Evolutionary conservation across 2,113 vertebrate species (phyloP).

Genomic region (Ia io): DNA sequence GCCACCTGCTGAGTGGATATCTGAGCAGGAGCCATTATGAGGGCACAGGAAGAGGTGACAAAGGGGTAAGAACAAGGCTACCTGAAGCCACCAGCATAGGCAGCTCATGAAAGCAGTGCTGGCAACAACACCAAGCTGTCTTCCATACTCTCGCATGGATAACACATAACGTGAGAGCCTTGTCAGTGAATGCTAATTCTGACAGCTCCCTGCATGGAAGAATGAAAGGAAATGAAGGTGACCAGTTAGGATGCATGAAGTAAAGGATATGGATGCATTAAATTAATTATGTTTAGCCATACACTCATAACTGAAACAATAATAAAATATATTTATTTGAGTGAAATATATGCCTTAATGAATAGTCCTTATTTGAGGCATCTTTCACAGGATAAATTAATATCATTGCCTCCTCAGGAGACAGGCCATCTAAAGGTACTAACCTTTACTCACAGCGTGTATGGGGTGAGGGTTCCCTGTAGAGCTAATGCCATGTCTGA

Average conservation of each 20-base stretch:
- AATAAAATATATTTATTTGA: not conserved
- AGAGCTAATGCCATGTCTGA: too few species aligned
- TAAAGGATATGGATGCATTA: not conserved
- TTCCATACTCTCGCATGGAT: not conserved
- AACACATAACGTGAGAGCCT: not conserved
- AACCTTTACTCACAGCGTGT: not conserved
- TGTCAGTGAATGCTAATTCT: not conserved
- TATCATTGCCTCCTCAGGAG: not conserved
- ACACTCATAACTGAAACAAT: not conserved
- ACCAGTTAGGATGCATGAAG: not conserved
- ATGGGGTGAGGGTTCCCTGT: too few species aligned
- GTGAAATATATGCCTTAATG: not conserved
- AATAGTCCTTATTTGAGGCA: not conserved
- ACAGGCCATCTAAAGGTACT: not conserved
- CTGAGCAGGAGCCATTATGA: not conserved
- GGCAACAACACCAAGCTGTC: not conserved
- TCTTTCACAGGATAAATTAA: not conserved
- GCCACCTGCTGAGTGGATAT: not conserved
- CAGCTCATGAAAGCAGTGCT: not conserved
- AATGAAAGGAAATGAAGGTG: slow-evolving; percentile 15
- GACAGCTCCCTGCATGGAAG: not conserved
- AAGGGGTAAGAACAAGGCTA: not conserved
- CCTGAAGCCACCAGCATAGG: not conserved
- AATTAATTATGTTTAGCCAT: not conserved
- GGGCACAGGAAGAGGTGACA: not conserved